phyloP scores from a whole-genome alignment of 2,113 vertebrate species.

The Poeciliopsis retropinna region DNA sequence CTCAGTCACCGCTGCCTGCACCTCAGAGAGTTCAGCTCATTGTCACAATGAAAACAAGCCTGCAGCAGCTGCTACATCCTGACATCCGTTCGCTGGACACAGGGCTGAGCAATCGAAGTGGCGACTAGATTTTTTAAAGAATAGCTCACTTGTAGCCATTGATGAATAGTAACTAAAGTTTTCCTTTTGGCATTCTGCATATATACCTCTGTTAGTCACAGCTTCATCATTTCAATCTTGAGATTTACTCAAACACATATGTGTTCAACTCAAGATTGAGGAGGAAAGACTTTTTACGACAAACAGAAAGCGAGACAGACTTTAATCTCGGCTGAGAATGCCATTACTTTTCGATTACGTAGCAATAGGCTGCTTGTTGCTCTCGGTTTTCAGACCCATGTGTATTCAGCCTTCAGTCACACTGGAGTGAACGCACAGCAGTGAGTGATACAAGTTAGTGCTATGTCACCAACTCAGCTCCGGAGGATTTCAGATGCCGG shows the following conservation, averaged over 20 bases:
- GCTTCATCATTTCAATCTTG: neutral
- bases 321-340: neutral
- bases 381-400: neutral
- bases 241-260: neutral
- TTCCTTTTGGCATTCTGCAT: neutral
- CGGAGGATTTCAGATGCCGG: neutral
- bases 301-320: neutral
- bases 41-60: neutral
- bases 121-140: neutral
- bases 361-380: neutral
- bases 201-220: neutral
- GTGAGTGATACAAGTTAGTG: neutral
- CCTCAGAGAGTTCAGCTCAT: neutral
- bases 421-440: conserved; percentile 7
- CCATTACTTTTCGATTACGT: neutral
- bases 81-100: neutral
- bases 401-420: conserved; percentile 1
- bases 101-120: neutral
- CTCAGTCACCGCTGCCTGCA: neutral
- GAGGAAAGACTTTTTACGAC: neutral
- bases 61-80: neutral
- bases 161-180: neutral
- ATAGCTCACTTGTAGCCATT: neutral
- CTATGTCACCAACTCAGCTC: neutral
- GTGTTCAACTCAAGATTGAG: neutral